Conservation (phyloP, 2,888 invertebrate genomes). For the Phaedon cochleariae region DNA sequence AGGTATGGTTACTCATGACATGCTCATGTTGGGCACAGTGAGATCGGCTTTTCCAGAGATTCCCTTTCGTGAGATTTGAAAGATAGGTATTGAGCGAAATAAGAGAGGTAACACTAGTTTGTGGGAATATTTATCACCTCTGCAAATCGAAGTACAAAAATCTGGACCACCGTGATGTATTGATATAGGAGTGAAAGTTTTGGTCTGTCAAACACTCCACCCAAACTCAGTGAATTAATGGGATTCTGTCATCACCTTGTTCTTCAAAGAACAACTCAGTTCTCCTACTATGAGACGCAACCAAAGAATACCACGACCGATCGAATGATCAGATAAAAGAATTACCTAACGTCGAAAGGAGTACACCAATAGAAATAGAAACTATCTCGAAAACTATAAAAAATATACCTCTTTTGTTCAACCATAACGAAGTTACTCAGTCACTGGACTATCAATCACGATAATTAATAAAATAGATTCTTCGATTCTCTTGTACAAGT, state of each 20-base stretch:
- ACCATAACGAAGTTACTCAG: constrained; percentile 14
- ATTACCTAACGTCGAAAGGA: constrained; percentile 16
- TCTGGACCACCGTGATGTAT: too few relatives aligned
- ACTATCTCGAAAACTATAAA: constrained; percentile 11
- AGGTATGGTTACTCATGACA: too few relatives aligned
- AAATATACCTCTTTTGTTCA: constrained; percentile 18
- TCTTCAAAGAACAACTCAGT: too few relatives aligned
- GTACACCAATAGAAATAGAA: constrained; percentile 17
- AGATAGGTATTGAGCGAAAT: too few relatives aligned
- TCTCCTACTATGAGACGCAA: neutral
- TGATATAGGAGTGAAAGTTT: too few relatives aligned
- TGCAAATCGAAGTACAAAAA: too few relatives aligned
- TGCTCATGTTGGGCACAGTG: too few relatives aligned
- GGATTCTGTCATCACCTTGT: constrained; percentile 1
- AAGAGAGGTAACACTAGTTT: too few relatives aligned
- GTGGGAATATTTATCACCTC: too few relatives aligned
- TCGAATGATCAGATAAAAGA: constrained; percentile 8
- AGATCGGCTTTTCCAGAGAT: too few relatives aligned
- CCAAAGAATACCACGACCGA: neutral
- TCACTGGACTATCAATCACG: constrained; percentile 20
- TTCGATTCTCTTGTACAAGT: constrained; percentile 17
- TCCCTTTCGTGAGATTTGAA: too few relatives aligned
- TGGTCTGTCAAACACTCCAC: too few relatives aligned
- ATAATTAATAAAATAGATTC: constrained; percentile 9
- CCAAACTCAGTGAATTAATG: neutral